Conservation (phyloP, 2,113 vertebrate species). For the Geococcyx californianus region DNA sequence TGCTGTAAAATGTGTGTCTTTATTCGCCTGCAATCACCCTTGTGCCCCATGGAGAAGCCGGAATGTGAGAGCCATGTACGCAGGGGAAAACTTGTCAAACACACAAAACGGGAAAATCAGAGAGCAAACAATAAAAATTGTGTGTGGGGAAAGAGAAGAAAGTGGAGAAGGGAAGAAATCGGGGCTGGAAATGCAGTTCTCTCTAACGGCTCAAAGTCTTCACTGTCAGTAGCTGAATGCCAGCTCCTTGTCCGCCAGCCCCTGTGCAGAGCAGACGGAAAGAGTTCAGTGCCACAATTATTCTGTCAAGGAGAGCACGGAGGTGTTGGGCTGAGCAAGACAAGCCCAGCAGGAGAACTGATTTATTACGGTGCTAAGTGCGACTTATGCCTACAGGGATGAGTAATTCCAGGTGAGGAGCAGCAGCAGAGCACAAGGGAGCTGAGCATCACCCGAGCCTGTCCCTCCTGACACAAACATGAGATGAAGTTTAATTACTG, state of each 20-base stretch:
- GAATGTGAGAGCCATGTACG: not conserved
- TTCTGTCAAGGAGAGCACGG: not conserved
- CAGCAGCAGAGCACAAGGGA: not conserved
- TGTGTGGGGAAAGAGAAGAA: not conserved
- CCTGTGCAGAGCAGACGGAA: not conserved
- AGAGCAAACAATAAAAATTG: not conserved
- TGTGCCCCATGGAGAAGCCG: not conserved
- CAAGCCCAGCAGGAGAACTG: not conserved
- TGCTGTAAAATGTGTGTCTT: not conserved
- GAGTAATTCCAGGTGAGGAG: not conserved
- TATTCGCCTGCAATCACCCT: not conserved
- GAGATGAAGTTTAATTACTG: not conserved
- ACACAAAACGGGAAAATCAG: not conserved
- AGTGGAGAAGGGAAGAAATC: not conserved
- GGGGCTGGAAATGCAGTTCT: not conserved
- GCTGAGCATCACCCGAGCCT: not conserved
- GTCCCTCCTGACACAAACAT: not conserved
- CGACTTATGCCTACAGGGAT: fast-evolving
- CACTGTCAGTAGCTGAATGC: not conserved
- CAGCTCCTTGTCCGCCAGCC: fast-evolving
- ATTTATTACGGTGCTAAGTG: not conserved
- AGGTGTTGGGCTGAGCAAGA: not conserved
- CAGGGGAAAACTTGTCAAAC: not conserved
- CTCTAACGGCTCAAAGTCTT: not conserved
- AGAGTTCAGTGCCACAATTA: not conserved